Conservation (phyloP, 2,113 vertebrate genomes). For the Stictonetta naevosa region DNA sequence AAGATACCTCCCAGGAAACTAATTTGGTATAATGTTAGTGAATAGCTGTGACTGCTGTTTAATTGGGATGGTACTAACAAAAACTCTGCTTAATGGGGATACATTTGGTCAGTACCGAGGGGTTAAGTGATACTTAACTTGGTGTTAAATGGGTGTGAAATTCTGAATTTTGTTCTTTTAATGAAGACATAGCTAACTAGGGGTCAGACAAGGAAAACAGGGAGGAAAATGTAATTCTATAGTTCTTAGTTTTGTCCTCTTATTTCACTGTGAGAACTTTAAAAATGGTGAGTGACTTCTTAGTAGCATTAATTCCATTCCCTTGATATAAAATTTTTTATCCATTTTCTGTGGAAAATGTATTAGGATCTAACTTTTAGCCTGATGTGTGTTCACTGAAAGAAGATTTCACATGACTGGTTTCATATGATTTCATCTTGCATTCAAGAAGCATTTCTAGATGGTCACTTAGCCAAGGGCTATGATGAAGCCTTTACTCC, state of each 20-base stretch:
- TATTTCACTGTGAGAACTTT: background rate
- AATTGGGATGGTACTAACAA: slow-evolving; percentile 72
- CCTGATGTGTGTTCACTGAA: background rate
- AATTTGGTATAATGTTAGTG: slow-evolving; percentile 73
- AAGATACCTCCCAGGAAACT: slow-evolving; percentile 78
- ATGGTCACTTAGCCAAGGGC: background rate
- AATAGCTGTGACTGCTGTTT: slow-evolving; percentile 76
- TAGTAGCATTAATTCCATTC: background rate
- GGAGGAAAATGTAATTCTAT: slow-evolving; percentile 19
- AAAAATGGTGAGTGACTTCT: background rate
- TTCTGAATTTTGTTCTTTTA: slow-evolving; percentile 55
- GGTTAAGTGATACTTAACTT: slow-evolving; percentile 70
- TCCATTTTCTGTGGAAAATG: background rate
- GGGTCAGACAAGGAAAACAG: slow-evolving; percentile 35
- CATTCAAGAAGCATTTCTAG: slow-evolving; percentile 2
- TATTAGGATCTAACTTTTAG: background rate
- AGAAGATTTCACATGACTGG: background rate
- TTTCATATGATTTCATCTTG: background rate
- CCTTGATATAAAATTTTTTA: background rate
- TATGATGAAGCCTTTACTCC: background rate
- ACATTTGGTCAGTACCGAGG: slow-evolving; percentile 58
- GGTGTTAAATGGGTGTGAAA: slow-evolving; percentile 66
- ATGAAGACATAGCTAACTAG: slow-evolving; percentile 54
- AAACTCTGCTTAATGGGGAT: slow-evolving; percentile 67
- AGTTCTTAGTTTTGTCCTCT: background rate